These are phyloP conservation scores for Lochmaea capreae DNA, from an alignment of 2,888 invertebrate genomes.

Conservation along the genomic window DNA sequence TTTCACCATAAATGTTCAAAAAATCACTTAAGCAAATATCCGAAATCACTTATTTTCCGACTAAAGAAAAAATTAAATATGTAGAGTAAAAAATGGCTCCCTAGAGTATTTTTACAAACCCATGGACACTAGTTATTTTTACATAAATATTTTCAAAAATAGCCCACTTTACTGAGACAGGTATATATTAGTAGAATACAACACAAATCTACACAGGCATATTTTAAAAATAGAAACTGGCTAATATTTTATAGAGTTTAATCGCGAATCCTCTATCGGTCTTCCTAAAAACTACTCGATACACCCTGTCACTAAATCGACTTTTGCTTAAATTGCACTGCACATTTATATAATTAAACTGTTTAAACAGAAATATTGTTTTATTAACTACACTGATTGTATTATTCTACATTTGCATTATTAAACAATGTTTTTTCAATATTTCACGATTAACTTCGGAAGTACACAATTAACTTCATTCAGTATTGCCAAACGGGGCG, in stretches of 20 bases:
- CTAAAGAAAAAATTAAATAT: constrained; percentile 43
- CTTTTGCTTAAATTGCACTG: constrained; percentile 49
- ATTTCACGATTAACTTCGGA: constrained; percentile 40
- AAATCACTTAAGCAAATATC: constrained; percentile 50
- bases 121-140: constrained; percentile 64
- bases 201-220: constrained; percentile 60
- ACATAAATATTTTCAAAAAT: constrained; percentile 63
- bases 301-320: constrained; percentile 64
- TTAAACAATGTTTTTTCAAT: constrained; percentile 38
- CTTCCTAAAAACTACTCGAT: constrained; percentile 64
- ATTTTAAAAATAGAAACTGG: constrained; percentile 65
- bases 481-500: constrained; percentile 49
- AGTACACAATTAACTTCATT: constrained; percentile 46
- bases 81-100: constrained; percentile 62
- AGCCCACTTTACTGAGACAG: constrained; percentile 62
- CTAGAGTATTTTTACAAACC: constrained; percentile 60
- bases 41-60: constrained; percentile 41
- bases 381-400: constrained; percentile 34
- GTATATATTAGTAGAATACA: constrained; percentile 63
- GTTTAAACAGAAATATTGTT: constrained; percentile 13
- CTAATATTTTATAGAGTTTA: constrained; percentile 59
- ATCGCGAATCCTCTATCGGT: constrained; percentile 64
- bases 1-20: constrained; percentile 41
- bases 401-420: constrained; percentile 29
- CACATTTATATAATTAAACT: constrained; percentile 34